A percentile compares a stretch with the other conserved stretches of the same genome.
Conservation (phyloP, 2,888 invertebrate genomes). For the Palloptera scutellata region DNA sequence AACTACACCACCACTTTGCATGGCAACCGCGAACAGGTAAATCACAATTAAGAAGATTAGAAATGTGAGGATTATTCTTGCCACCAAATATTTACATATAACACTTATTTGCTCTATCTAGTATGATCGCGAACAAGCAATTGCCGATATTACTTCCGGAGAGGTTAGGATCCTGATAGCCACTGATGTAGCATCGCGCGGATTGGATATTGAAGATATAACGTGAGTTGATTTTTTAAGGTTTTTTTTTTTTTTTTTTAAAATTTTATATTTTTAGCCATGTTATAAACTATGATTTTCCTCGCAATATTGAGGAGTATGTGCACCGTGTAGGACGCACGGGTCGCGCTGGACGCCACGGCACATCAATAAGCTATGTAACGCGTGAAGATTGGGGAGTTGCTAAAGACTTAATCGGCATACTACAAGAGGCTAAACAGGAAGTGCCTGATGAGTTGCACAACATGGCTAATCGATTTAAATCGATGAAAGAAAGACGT, state of each 20-base stretch:
- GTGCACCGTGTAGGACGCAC: slow-evolving; percentile 93
- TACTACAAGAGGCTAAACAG: slow-evolving; percentile 87
- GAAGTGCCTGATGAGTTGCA: slow-evolving; percentile 79
- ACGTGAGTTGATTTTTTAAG: slow-evolving; percentile 66
- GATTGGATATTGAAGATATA: slow-evolving; percentile 89
- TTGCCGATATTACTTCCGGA: slow-evolving; percentile 83
- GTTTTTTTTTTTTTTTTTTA: background rate
- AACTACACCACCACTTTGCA: slow-evolving; percentile 83
- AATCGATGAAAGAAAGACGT: slow-evolving; percentile 72
- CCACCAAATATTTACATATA: no score
- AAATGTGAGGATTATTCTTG: background rate
- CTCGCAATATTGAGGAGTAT: slow-evolving; percentile 93
- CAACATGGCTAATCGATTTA: slow-evolving; percentile 79
- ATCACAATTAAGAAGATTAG: no score
- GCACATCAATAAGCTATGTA: slow-evolving; percentile 83
- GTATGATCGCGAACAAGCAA: slow-evolving; percentile 79
- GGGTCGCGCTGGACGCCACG: slow-evolving; percentile 87
- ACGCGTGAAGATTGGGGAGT: slow-evolving; percentile 83
- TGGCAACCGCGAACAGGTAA: slow-evolving; percentile 82
- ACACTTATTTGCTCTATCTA: slow-evolving; percentile 49
- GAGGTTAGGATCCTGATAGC: slow-evolving; percentile 85
- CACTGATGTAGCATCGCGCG: slow-evolving; percentile 94
- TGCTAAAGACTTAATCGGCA: slow-evolving; percentile 82
- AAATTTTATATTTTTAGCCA: slow-evolving; percentile 58
- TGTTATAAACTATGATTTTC: slow-evolving; percentile 93